A percentile compares a stretch with the other conserved stretches of the same genome.
phyloP scores from a whole-genome alignment of 1,140 invertebrate genomes.

The Diabrotica undecimpunctata region DNA sequence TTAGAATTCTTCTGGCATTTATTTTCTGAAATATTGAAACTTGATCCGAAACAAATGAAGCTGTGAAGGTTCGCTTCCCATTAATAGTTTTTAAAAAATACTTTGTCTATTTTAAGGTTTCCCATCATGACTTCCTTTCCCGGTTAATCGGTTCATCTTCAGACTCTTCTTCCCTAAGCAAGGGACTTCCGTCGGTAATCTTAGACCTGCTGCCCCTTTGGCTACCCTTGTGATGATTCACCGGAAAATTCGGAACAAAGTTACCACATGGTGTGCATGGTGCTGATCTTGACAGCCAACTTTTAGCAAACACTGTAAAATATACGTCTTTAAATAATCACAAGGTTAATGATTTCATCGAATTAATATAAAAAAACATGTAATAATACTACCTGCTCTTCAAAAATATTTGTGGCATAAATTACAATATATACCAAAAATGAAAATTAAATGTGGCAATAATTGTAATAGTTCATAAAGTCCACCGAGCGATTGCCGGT shows the following conservation, averaged over 20 bases:
- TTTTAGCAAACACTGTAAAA: conserved; percentile 45
- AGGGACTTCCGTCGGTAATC: conserved; percentile 58
- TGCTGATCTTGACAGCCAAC: conserved; percentile 68
- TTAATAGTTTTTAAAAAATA: too few relatives aligned
- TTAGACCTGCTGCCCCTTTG: conserved; percentile 52
- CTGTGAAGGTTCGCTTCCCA: too few relatives aligned
- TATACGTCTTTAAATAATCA: not conserved
- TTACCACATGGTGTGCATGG: conserved; percentile 68
- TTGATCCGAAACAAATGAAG: too few relatives aligned
- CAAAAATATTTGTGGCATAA: too few relatives aligned
- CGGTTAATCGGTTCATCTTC: conserved; percentile 47
- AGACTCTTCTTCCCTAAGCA: conserved; percentile 46
- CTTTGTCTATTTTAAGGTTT: too few relatives aligned
- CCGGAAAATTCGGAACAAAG: conserved; percentile 53
- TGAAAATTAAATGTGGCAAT: too few relatives aligned
- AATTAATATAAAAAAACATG: not conserved
- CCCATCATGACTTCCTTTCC: conserved; percentile 34
- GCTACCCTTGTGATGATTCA: conserved; percentile 46
- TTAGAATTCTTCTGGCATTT: too few relatives aligned
- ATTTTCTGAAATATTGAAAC: too few relatives aligned
- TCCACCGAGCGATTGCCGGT: too few relatives aligned
- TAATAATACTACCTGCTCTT: not conserved
- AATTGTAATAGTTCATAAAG: too few relatives aligned
- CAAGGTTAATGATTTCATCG: not conserved
- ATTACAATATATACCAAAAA: too few relatives aligned